Evolutionary conservation across 2,888 invertebrate species (phyloP).

Genomic region (Epistrophella euchroma): DNA sequence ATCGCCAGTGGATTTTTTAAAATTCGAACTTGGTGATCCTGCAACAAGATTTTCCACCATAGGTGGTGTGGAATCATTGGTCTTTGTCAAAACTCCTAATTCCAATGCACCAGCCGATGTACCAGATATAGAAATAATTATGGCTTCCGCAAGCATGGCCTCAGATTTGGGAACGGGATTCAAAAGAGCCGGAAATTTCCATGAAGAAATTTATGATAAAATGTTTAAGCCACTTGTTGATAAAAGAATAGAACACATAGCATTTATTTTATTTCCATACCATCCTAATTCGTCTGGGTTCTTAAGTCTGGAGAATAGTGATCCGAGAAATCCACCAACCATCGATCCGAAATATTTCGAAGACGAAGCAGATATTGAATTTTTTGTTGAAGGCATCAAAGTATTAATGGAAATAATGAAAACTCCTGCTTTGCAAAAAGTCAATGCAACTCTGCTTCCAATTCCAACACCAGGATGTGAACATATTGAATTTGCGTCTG

Average conservation of each 20-base stretch:
- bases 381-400: slow-evolving; percentile 86
- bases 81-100: slow-evolving; percentile 86
- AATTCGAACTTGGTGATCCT: slow-evolving; percentile 79
- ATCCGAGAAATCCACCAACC: slow-evolving; percentile 86
- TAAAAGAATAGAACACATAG: slow-evolving; percentile 86
- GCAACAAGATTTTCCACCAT: slow-evolving; percentile 84
- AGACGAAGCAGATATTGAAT: slow-evolving; percentile 84
- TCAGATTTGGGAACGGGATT: slow-evolving; percentile 86
- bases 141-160: slow-evolving; percentile 86
- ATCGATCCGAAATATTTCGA: slow-evolving; percentile 87
- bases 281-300: slow-evolving; percentile 90
- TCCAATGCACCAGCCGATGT: slow-evolving; percentile 86
- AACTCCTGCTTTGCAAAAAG: slow-evolving; percentile 86
- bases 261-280: slow-evolving; percentile 88
- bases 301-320: slow-evolving; percentile 87
- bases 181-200: slow-evolving; percentile 85
- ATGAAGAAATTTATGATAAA: slow-evolving; percentile 85
- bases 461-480: slow-evolving; percentile 85
- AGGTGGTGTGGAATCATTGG: slow-evolving; percentile 88
- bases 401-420: slow-evolving; percentile 86
- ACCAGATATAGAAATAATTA: slow-evolving; percentile 88
- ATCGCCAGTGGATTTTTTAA: slow-evolving; percentile 65
- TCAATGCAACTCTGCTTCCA: slow-evolving; percentile 85
- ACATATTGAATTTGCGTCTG: slow-evolving; percentile 84
- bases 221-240: slow-evolving; percentile 86